Conservation (phyloP, 2,113 vertebrate genomes). For the Alexandromys fortis region DNA sequence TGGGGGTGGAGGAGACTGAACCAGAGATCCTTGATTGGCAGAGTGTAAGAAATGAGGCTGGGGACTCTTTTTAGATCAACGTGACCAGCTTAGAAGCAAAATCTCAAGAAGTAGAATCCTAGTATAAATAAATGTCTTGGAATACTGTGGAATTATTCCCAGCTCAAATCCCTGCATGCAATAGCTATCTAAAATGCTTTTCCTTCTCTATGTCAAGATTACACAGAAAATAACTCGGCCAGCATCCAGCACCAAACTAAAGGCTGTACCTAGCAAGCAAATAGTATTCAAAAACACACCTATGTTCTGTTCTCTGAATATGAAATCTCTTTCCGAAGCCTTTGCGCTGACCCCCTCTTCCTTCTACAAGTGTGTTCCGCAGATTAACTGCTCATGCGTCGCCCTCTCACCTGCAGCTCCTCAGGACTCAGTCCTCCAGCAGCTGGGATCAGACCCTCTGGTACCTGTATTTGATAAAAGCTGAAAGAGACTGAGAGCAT, state of each 20-base stretch:
- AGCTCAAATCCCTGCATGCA: neutral
- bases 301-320: slow-evolving; percentile 41
- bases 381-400: slow-evolving; percentile 60
- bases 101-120: slow-evolving; percentile 16
- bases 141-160: neutral
- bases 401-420: slow-evolving; percentile 35
- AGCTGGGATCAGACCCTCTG: slow-evolving; percentile 58
- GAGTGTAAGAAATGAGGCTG: neutral
- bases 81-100: neutral
- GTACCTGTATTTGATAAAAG: slow-evolving; percentile 67
- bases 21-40: neutral
- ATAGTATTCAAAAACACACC: neutral
- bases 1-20: neutral
- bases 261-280: neutral
- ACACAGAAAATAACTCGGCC: neutral
- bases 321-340: slow-evolving; percentile 60
- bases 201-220: neutral
- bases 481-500: slow-evolving; percentile 62
- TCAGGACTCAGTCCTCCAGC: slow-evolving; percentile 39
- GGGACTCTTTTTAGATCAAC: neutral
- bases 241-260: slow-evolving; percentile 1
- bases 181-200: neutral
- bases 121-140: neutral
- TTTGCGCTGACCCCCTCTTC: slow-evolving; percentile 11
- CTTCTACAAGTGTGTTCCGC: slow-evolving; percentile 29